Evolutionary conservation across 2,888 invertebrate species (phyloP).

Genomic region (Lasioglossum zephyrum): DNA sequence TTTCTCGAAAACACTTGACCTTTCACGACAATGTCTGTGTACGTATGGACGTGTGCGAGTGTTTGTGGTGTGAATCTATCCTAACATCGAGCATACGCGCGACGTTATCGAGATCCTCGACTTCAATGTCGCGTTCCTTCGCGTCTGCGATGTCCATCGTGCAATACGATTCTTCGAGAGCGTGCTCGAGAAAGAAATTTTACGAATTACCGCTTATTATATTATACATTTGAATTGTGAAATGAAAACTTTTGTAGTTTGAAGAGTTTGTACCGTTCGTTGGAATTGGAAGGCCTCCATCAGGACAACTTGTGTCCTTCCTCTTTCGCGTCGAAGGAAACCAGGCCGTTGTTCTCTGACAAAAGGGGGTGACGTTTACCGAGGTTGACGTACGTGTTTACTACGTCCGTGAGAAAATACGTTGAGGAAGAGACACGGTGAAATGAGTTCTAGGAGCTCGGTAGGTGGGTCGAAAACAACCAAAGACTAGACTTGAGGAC

Average conservation of each 20-base stretch:
- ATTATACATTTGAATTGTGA: no score
- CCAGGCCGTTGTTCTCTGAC: conserved; percentile 17
- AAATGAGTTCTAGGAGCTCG: conserved; percentile 34
- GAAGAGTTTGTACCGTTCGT: neutral
- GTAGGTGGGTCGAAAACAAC: conserved; percentile 64
- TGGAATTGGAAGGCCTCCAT: neutral
- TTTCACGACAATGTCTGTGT: conserved; percentile 21
- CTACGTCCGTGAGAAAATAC: conserved; percentile 70
- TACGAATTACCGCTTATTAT: neutral
- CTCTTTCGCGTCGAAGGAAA: conserved; percentile 27
- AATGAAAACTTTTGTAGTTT: no score
- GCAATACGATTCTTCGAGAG: conserved; percentile 45
- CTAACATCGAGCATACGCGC: conserved; percentile 32
- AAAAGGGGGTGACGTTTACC: conserved; percentile 47
- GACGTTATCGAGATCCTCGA: conserved; percentile 57
- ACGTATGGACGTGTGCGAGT: neutral
- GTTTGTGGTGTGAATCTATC: conserved; percentile 33
- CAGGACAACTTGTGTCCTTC: neutral
- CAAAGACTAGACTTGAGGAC: conserved; percentile 71
- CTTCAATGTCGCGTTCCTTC: conserved; percentile 56
- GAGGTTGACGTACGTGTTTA: conserved; percentile 52
- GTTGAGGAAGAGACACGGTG: conserved; percentile 51
- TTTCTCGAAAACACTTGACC: conserved; percentile 47
- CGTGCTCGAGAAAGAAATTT: conserved; percentile 31
- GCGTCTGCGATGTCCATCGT: conserved; percentile 43